These are phyloP conservation scores for Epicampocera succincta DNA, from an alignment of 2,888 invertebrate genomes.

Conservation along the genomic window DNA sequence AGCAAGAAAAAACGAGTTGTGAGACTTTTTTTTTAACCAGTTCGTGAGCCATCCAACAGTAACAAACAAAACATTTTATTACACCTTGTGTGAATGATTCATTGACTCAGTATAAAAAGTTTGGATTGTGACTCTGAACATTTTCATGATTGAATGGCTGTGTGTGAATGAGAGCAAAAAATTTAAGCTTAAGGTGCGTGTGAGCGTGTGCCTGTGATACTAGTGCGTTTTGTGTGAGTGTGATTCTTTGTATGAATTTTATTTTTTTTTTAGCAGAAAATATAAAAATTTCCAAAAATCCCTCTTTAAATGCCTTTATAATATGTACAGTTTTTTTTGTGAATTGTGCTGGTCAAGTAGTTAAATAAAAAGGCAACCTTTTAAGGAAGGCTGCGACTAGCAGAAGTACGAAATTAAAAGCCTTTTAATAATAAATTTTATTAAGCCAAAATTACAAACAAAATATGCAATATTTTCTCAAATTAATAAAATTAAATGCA, in stretches of 20 bases:
- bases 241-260: not conserved
- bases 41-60: not conserved
- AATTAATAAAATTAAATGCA: no score
- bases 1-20: slow-evolving; percentile 9
- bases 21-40: slow-evolving; percentile 19
- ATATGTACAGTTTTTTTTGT: slow-evolving; percentile 40
- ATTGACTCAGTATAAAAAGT: slow-evolving; percentile 9
- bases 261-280: not conserved
- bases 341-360: not conserved
- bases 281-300: slow-evolving; percentile 3
- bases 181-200: no score
- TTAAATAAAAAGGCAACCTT: no score
- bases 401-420: no score
- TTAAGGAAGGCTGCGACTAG: no score
- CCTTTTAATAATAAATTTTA: no score
- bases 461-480: no score
- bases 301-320: slow-evolving; percentile 4
- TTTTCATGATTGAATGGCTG: slow-evolving; percentile 18
- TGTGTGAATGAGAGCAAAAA: slow-evolving; percentile 37
- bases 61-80: slow-evolving; percentile 39
- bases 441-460: no score
- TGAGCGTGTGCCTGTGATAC: no score
- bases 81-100: slow-evolving; percentile 55
- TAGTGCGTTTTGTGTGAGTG: slow-evolving; percentile 5
- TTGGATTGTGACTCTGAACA: slow-evolving; percentile 24